Evolutionary conservation across 2,113 vertebrate species (phyloP), one percentile per base, ranked within the genome.

Genomic region (Ictalurus punctatus): DNA sequence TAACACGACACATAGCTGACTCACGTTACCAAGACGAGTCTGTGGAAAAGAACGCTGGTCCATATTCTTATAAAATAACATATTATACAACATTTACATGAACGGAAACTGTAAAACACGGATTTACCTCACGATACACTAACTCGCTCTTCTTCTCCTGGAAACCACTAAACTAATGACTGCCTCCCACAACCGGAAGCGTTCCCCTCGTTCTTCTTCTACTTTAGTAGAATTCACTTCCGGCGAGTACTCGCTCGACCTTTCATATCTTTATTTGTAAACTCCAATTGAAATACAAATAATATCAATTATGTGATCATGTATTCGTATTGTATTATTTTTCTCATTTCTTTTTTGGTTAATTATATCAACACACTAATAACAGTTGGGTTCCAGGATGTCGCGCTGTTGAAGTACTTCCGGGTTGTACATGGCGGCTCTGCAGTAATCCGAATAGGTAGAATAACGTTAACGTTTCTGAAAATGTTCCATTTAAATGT

Each of bases 401-500:
- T 30, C 25, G 2, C 27, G 14, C 25, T 52, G 25, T 2, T 79
- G 13, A 34, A 76, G 25, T n/a, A 65, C 65, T 58, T 65, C 61
- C 65, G 59, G 81, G 25, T 79, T 56, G 6, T 25, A 27, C 78
- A 59, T 25, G 80, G 37, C 76, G 52, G 12, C 54, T 23, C 3
- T 37, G 44, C 19, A 9, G 6, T 54, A 12, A 19, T 69, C 30
- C 13, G 30, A 25, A 40, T 16, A 54, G 74, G 48, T 65, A 65
- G 48, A 27, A 59, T 23, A 23, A 44, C 7, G 0, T 27, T 48
- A 27, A 82, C 17, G 34, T 16, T 17, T 74, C 25, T 61, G 23
- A 81, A 61, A 79, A 91, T 91, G 90, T 88, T 73, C 25, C 19
- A 54, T 25, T 19, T 90, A 25, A 69, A 73, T 8, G 30, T 65